Conservation (phyloP, 2,797 vertebrate genomes). For the Sebastes steindachneri region DNA sequence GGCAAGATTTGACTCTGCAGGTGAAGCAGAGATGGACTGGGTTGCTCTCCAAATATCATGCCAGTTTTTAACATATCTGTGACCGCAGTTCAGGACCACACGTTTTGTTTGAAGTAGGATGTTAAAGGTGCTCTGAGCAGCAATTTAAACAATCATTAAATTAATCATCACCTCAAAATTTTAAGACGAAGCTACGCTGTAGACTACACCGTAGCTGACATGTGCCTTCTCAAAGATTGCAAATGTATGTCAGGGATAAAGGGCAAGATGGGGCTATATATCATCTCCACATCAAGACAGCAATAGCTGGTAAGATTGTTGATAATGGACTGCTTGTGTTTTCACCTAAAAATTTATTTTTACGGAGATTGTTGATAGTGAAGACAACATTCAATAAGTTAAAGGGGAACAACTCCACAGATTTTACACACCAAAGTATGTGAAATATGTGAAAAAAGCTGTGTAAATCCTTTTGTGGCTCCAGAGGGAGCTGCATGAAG, state of each 20-base stretch:
- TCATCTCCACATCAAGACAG: not conserved
- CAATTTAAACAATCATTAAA: slow-evolving; percentile 3
- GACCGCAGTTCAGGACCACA: not conserved
- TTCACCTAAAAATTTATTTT: not conserved
- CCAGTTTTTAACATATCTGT: slow-evolving; percentile 26
- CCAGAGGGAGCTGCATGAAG: not conserved
- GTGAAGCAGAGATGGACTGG: slow-evolving; percentile 23
- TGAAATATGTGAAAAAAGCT: not conserved
- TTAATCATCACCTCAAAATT: not conserved
- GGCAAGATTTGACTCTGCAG: slow-evolving; percentile 33
- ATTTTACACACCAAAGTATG: not conserved
- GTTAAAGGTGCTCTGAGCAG: not conserved
- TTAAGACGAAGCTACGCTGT: not conserved
- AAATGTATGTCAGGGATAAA: not conserved
- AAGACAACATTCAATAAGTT: not conserved
- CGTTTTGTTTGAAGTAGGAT: slow-evolving; percentile 18
- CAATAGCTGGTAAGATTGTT: not conserved
- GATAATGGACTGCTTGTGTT: not conserved
- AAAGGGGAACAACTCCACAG: not conserved
- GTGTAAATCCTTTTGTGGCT: not conserved
- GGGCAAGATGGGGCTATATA: not conserved
- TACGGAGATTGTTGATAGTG: not conserved
- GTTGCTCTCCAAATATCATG: slow-evolving; percentile 26
- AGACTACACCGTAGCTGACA: not conserved
- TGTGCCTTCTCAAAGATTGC: not conserved